Evolutionary conservation across 2,888 invertebrate genomes (phyloP), one percentile per base, ranked within the genome.

Genomic region (Meteorus cinctellus): DNA sequence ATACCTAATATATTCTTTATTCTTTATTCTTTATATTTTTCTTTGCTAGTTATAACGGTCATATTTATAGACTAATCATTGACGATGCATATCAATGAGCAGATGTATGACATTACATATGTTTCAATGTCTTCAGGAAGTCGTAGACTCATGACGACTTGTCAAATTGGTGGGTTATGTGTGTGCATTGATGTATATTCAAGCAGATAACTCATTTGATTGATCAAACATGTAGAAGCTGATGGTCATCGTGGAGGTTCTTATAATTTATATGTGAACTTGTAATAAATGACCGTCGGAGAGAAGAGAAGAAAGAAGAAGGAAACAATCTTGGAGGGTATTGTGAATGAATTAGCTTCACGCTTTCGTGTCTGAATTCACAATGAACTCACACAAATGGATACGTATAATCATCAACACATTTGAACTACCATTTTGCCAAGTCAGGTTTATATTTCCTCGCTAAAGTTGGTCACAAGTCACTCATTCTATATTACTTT

Each of bases 1-100:
- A 75, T 76, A 77, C 24, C 36, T 36, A 65, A 65, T 41, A 41
- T 16, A 62, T 62, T 62, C 79, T 76, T 75, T 31, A 62, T 62
- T 62, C 79, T 76, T 75, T 31, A 67, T 45, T 60, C 45, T 68
- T 62, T 6, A 45, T 67, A 27, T 51, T 72, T 45, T 45, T 41
- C 70, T 36, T 70, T 69, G 36, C 69, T 24, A 63, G 34, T 70
- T 74, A 27, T 74, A 72, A 77, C 74, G 72, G 75, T 77, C 48
- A 45, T 62, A 76, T 77, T 55, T 55, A 55, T 19, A 55, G 6
- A 19, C 55, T 41, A 65, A 65, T 65, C 36, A 19, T 12, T 36
- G 34, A 34, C 36, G 65, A 65, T 65, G 65, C 65, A 65, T 65
- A 65, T 65, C 65, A 41, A 65, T 65, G 65, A 31, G 65, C 24